phyloP scores from a whole-genome alignment of 1,140 invertebrate species.

The Drosophila micromelanica region DNA sequence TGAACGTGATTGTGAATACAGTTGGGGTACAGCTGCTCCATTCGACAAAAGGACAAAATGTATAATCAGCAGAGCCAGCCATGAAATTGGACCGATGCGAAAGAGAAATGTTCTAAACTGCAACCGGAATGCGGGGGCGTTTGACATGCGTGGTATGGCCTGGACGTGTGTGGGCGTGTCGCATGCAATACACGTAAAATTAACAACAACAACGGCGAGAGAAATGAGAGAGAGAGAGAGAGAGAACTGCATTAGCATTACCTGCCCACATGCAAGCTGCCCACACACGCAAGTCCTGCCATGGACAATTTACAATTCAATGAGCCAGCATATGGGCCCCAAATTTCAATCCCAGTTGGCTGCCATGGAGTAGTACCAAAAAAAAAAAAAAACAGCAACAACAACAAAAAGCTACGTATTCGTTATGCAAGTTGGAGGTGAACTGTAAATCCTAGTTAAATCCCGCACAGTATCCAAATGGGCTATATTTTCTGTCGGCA shows the following conservation, averaged over 20 bases:
- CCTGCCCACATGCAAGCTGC: conserved; percentile 10
- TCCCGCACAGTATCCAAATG: neutral
- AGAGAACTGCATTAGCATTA: conserved; percentile 25
- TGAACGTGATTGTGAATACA: neutral
- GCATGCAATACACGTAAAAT: conserved; percentile 8
- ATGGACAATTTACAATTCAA: conserved; percentile 29
- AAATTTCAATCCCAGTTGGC: neutral
- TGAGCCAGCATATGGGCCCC: conserved; percentile 6
- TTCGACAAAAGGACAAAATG: neutral
- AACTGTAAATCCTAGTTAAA: neutral
- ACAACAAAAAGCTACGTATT: neutral
- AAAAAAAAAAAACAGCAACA: neutral
- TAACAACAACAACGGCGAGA: conserved; percentile 1
- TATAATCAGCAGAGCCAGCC: neutral
- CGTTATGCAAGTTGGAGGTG: neutral
- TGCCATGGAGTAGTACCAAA: neutral
- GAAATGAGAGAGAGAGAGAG: conserved; percentile 19
- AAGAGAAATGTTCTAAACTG: neutral
- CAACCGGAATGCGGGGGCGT: neutral
- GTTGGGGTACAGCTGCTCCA: neutral
- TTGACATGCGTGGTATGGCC: neutral
- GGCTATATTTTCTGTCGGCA: neutral
- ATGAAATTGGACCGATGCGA: neutral
- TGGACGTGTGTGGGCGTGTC: neutral
- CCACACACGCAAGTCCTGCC: conserved; percentile 11